These are phyloP conservation scores for Cardiocondyla obscurior DNA, from an alignment of 1,140 invertebrate genomes.

Conservation along the genomic window DNA sequence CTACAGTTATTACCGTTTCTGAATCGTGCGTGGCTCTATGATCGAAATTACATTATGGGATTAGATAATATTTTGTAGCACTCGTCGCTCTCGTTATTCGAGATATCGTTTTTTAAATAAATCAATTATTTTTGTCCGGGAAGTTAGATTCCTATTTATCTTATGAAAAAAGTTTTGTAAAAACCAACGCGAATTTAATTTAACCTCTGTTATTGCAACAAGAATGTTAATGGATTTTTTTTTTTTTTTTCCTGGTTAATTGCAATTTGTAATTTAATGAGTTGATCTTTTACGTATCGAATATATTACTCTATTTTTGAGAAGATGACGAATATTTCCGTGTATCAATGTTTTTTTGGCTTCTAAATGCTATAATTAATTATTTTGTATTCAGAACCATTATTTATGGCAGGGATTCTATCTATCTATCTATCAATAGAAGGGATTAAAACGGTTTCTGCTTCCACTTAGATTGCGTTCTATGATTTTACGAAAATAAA, in stretches of 20 bases:
- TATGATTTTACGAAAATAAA: slow-evolving; percentile 17
- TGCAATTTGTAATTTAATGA: neutral
- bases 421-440: slow-evolving; percentile 29
- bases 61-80: neutral
- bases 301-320: neutral
- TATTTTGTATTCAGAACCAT: slow-evolving; percentile 5
- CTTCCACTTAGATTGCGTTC: slow-evolving; percentile 20
- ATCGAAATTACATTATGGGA: neutral
- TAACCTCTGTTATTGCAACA: neutral
- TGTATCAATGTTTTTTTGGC: too few relatives aligned
- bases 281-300: neutral
- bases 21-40: neutral
- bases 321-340: neutral
- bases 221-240: neutral
- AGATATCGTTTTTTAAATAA: neutral
- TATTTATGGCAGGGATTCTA: slow-evolving; percentile 14
- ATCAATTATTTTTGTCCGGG: neutral
- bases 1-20: neutral
- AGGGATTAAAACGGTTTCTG: neutral
- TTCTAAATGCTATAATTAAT: slow-evolving; percentile 20
- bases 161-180: neutral
- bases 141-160: neutral
- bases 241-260: slow-evolving; percentile 3
- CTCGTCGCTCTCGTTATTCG: neutral
- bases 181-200: neutral